Evolutionary conservation across 92 coral and sea anemone species (phyloP), one percentile per base, ranked within the genome.

Genomic region (Palythoa heliodiscus): DNA sequence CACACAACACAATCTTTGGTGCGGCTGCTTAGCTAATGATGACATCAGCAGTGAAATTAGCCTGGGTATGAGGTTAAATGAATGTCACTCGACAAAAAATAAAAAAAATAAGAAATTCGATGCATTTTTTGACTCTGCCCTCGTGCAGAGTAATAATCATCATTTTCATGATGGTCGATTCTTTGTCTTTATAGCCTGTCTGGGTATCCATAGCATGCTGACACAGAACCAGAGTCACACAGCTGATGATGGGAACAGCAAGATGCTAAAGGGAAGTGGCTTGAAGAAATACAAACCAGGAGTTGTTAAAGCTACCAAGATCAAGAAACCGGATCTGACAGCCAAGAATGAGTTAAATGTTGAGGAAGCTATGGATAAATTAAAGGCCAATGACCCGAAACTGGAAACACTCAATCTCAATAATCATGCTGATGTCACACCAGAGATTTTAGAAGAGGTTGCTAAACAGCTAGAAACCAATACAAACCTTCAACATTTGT

Each of bases 241-340:
- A 63, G 93, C 93, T 68, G 98, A 96, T 23, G 95, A 89, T 40
- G 89, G 76, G 70, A 82, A 89, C 15, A 85, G 97, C 12, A 93
- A 95, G 67, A 88, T 92, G 5, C 87, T 96, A 22, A 89, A 94
- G 76, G 98, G 98, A 24, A 94, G 98, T 52, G 98, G 98, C 38
- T 83, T 96, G 25, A 94, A 94, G 92, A 94, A 92, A 72, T 92
- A 93, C 88, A 96, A 93, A 43, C 98, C 98, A 72, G 98, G 98
- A 38, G 79, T 96, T 84, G 98, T 95, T 5, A 94, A 89, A 76
- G 96, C 92, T 15, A 83, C 96, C 17, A 96, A 92, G 78, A 64
- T 89, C 29, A 94, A 94, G 71, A 96, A 96, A 82, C 89, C 93
- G n/a, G 98, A 92, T 71, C 87, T 96, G 22, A 96, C 97, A 25